Conservation (phyloP, 1,140 invertebrate genomes). For the Penaeus japonicus region DNA sequence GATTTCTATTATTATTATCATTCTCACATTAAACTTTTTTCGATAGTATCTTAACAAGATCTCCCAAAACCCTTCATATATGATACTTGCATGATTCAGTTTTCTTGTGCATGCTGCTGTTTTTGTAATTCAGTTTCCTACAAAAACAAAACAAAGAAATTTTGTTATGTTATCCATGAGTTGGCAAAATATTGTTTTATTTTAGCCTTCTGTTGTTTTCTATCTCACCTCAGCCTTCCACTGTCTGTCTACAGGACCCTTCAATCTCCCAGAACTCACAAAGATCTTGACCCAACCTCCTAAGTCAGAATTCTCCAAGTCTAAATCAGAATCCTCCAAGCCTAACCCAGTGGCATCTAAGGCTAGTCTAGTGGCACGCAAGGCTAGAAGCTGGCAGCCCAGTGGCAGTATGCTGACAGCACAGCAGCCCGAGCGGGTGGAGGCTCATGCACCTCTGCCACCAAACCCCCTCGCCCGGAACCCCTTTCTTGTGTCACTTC, state of each 20-base stretch:
- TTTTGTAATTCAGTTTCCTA: too few species aligned
- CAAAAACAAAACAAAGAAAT: too few species aligned
- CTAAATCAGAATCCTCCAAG: conserved; percentile 23
- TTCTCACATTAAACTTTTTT: too few species aligned
- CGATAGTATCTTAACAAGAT: too few species aligned
- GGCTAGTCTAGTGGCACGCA: not conserved
- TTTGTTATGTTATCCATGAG: too few species aligned
- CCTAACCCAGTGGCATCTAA: conserved; percentile 25
- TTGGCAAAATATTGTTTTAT: not conserved
- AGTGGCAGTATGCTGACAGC: not conserved
- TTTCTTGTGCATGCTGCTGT: too few species aligned
- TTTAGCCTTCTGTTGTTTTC: conserved; percentile 3
- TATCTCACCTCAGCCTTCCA: conserved; percentile 46
- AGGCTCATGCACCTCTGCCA: not conserved
- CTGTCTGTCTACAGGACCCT: conserved; percentile 52
- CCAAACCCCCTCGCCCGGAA: not conserved
- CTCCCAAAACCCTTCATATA: too few species aligned
- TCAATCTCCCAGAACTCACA: conserved; percentile 49
- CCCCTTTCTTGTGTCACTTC: not conserved
- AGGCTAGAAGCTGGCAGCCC: not conserved
- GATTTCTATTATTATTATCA: too few species aligned
- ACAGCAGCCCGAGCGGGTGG: not conserved
- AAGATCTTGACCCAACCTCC: conserved; percentile 48
- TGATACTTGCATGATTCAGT: too few species aligned
- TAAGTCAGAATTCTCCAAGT: conserved; percentile 26